These are phyloP conservation scores for Hybos culiciformis DNA, from an alignment of 2,888 invertebrate genomes.

Conservation along the genomic window DNA sequence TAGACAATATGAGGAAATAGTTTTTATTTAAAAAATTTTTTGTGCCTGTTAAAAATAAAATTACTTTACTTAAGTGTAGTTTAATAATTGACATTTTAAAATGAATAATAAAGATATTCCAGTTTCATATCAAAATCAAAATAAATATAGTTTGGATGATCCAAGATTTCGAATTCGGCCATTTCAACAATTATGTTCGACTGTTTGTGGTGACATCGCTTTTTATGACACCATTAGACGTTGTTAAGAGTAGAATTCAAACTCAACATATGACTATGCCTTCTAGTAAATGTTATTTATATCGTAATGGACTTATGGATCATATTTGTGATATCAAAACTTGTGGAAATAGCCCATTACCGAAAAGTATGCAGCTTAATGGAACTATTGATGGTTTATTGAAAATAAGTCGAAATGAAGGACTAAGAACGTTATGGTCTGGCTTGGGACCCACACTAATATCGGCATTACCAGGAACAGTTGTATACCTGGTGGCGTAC, in stretches of 20 bases:
- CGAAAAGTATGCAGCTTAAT: neutral
- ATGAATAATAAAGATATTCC: too few relatives aligned
- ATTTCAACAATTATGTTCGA: slow-evolving; percentile 32
- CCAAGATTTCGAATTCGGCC: slow-evolving; percentile 51
- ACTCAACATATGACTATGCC: slow-evolving; percentile 75
- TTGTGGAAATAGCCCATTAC: too few relatives aligned
- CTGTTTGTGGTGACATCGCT: slow-evolving; percentile 58
- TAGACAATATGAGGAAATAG: too few relatives aligned
- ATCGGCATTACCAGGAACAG: slow-evolving; percentile 90
- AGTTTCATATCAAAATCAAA: too few relatives aligned
- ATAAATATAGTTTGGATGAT: slow-evolving; percentile 57
- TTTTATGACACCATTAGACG: slow-evolving; percentile 93
- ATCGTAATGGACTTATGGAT: slow-evolving; percentile 98
- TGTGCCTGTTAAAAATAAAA: too few relatives aligned
- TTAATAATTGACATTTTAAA: too few relatives aligned
- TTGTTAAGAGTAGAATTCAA: slow-evolving; percentile 96
- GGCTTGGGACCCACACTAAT: slow-evolving; percentile 92
- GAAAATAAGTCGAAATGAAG: slow-evolving; percentile 83
- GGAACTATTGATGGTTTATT: slow-evolving; percentile 63
- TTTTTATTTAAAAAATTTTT: too few relatives aligned
- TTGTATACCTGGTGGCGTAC: slow-evolving; percentile 96
- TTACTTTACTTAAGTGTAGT: too few relatives aligned
- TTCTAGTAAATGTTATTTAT: slow-evolving; percentile 82
- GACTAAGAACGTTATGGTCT: slow-evolving; percentile 85
- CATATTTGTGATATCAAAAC: slow-evolving; percentile 91